Evolutionary conservation across 2,113 vertebrate genomes (phyloP), one percentile per base, ranked within the genome.

Genomic region (Rhombomys opimus): DNA sequence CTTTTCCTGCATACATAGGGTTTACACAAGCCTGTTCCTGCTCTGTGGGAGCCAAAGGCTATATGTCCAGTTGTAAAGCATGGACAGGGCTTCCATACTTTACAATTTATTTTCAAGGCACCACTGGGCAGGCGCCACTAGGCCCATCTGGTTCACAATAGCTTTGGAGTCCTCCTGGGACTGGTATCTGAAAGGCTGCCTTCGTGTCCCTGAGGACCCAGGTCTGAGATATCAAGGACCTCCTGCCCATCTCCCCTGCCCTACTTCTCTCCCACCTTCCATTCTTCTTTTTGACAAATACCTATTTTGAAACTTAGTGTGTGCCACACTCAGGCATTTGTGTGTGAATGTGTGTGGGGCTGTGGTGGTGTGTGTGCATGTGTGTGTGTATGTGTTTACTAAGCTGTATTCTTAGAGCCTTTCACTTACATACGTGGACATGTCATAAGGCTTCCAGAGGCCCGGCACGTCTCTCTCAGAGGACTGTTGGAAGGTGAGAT

Each of bases 11-110:
- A 13, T 61, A 70, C 41, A 35, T 57, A 5, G 46, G 32, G 32
- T 38, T 91, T 65, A 57, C 0, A 0, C 18, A n/a, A 14, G n/a
- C 13, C 13, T 12, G 1, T 25, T 14, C 27, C 35, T 46, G 15
- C 13, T 13, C 38, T 50, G 18, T 63, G 35, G 50, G 6, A 25
- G 41, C 65, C 80, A 61, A 63, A 14, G 38, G 38, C 11, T 38
- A 20, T 38, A 78, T 85, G 23, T 23, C 65, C 14, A 2, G 7
- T 18, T 6, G 32, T 50, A 27, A 32, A 22, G 30, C 15, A n/a
- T 12, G 4, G 70, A 35, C 14, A 9, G 25, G 61, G 10, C n/a
- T 73, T 94, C 65, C 46, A 72, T 20, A 46, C 15, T 75, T 12
- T 22, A 41, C 67, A 63, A 4, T 81, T 20, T 65, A 30, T 63